Percentiles rank a stretch among this genome's conserved stretches.
Evolutionary conservation across 2,113 vertebrate species (phyloP).

Genomic region (Campylorhamphus procurvoides): DNA sequence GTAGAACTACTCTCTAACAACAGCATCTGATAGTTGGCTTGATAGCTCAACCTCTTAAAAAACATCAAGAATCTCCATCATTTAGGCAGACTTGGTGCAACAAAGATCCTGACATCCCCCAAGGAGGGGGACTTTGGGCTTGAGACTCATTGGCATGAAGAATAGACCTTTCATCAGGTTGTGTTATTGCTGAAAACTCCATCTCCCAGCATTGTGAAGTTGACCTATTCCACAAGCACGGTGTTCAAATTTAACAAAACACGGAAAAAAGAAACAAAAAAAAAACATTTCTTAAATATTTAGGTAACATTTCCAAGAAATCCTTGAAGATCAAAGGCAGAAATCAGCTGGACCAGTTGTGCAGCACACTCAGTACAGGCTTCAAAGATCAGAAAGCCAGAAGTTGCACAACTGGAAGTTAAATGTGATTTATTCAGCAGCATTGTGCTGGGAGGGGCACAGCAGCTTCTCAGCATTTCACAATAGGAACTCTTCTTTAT

Average conservation of each 20-base stretch:
- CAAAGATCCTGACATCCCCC: neutral
- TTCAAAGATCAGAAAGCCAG: constrained; percentile 46
- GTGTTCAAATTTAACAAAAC: neutral
- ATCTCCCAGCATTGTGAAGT: neutral
- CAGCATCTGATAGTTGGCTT: neutral
- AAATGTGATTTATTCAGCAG: constrained; percentile 61
- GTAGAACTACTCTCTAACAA: neutral
- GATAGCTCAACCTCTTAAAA: neutral
- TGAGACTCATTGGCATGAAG: neutral
- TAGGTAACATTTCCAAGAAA: neutral
- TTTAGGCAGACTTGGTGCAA: neutral
- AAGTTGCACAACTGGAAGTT: constrained; percentile 61
- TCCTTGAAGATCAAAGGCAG: neutral
- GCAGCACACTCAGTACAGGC: neutral
- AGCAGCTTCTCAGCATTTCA: constrained; percentile 42
- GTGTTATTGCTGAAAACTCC: neutral
- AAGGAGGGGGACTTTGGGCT: neutral
- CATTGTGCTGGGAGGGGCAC: constrained; percentile 35
- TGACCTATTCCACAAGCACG: neutral
- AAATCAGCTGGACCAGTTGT: constrained; percentile 27
- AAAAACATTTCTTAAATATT: neutral
- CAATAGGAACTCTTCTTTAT: constrained; percentile 49
- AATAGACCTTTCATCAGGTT: neutral
- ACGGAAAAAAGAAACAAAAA: accelerated
- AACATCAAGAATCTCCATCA: neutral